Evolutionary conservation across 2,888 invertebrate genomes (phyloP), one percentile per base, ranked within the genome.

Genomic region (Diabrotica balteata): DNA sequence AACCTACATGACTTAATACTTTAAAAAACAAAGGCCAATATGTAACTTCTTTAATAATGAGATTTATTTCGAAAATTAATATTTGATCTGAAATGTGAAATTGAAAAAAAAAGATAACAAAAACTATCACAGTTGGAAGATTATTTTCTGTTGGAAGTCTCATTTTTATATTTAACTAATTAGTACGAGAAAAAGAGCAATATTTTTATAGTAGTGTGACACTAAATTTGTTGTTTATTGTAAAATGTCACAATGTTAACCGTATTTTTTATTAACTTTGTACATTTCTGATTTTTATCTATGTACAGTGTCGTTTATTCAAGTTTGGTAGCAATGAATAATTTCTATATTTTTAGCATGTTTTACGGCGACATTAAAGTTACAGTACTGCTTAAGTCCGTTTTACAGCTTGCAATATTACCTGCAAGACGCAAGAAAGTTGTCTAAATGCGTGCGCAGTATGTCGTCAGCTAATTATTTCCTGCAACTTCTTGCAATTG

Each of bases 51-150:
- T 59, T 53, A 59, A 59, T 65, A 59, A 59, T 69, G 68, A 63
- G 68, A 69, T 69, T 69, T 63, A 62, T 62, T 69, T 62, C 60
- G 68, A 69, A 69, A 65, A 66, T 65, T 63, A 66, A 58, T 58
- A 66, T 62, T 69, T 62, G 68, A 69, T 69, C 68, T 69, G 68
- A 69, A 65, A 69, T 66, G 57, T 49, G 55, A 65, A 65, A 43
- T 47, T 10, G 32, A 32, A 67, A 67, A 51, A 58, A 62, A 43
- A 49, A 60, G 43, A 50, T 47, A 44, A 49, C 54, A 66, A 62
- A n/a, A 52, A 57, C 58, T 22, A 61, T 46, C 57, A 55, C 53
- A 42, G 42, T 47, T 62, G 53, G 51, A 53, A 42, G 53, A 58
- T 61, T 59, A 9, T 47, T 52, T 57, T 46, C 52, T 59, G 47